Evolutionary conservation across 2,888 invertebrate species (phyloP).

Genomic region (Netelia virgata): DNA sequence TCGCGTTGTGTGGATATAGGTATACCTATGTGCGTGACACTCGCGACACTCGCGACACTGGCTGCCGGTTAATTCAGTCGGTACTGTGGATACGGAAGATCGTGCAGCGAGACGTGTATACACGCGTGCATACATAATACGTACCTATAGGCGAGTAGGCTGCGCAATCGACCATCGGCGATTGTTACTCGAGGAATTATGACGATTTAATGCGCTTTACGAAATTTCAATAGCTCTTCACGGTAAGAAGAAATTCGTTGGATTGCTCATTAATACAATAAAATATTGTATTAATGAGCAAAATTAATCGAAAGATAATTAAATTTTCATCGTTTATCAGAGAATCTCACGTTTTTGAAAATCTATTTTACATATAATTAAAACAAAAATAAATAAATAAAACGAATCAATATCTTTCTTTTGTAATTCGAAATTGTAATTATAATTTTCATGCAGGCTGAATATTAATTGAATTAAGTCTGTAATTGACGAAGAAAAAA

Average conservation of each 20-base stretch:
- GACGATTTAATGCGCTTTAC: slow-evolving; percentile 16
- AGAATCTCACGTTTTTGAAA: too few species aligned
- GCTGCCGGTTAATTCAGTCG: slow-evolving; percentile 63
- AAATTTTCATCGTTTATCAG: too few species aligned
- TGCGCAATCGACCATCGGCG: background rate
- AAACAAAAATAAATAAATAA: too few species aligned
- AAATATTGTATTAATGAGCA: background rate
- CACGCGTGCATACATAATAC: slow-evolving; percentile 9
- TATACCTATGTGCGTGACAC: slow-evolving; percentile 6
- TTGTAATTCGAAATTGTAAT: too few species aligned
- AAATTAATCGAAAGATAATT: background rate
- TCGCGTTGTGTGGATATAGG: background rate
- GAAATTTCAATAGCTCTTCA: background rate
- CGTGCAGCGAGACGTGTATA: slow-evolving; percentile 31
- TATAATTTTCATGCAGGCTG: too few species aligned
- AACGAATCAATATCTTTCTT: too few species aligned
- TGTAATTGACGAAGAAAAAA: background rate
- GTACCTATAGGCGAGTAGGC: background rate
- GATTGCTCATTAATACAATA: too few species aligned
- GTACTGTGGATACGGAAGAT: slow-evolving; percentile 54
- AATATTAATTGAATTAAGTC: background rate
- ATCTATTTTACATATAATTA: too few species aligned
- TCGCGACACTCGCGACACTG: slow-evolving; percentile 39
- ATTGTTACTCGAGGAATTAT: slow-evolving; percentile 5
- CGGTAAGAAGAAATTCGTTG: background rate